A percentile compares a stretch with the other conserved stretches of the same genome.
These are phyloP conservation scores for Acholoe squamosa DNA, from an alignment of 2,888 invertebrate species.

Conservation along the genomic window DNA sequence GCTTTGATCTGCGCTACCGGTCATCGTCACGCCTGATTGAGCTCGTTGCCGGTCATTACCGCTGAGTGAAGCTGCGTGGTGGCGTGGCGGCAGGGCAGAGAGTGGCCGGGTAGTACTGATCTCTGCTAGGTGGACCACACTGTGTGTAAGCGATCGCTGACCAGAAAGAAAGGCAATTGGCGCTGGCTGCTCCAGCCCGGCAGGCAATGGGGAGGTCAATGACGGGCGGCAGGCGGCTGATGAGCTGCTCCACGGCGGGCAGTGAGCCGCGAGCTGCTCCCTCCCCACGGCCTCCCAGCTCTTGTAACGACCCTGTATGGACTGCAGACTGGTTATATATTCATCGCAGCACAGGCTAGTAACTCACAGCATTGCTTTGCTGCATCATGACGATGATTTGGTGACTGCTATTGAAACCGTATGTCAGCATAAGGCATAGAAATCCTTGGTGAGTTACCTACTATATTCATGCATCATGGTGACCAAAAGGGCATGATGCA, in stretches of 20 bases:
- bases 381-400: no score
- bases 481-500: no score
- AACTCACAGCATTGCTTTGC: no score
- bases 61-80: neutral
- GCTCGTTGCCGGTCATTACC: conserved; percentile 47
- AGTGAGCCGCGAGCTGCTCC: neutral
- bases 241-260: conserved; percentile 2
- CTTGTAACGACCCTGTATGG: neutral
- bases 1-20: conserved; percentile 47
- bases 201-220: conserved; percentile 45
- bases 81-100: neutral
- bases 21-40: conserved; percentile 49
- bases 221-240: neutral
- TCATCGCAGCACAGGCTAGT: no score
- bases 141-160: conserved; percentile 2
- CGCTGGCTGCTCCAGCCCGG: neutral
- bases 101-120: neutral
- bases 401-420: no score
- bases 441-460: no score
- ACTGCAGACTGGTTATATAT: no score
- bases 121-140: neutral
- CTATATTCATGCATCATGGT: no score
- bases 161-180: conserved; percentile 38
- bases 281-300: neutral
- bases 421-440: no score